Evolutionary conservation across 2,797 vertebrate species (phyloP), one percentile per base, ranked within the genome.

Genomic region (Acomys russatus): DNA sequence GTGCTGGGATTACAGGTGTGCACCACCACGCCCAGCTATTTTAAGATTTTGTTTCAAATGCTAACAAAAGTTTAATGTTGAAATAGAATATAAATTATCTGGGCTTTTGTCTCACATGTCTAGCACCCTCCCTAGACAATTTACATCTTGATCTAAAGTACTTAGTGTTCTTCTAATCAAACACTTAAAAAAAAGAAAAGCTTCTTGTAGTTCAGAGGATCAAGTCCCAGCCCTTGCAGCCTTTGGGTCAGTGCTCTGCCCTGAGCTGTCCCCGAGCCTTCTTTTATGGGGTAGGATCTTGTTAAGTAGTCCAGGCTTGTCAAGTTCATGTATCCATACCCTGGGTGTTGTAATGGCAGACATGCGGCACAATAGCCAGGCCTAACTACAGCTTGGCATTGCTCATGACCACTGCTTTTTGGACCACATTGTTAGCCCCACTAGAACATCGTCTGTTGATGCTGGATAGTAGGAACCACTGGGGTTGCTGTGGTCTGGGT

Each of bases 61-160:
- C 49, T 87, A 88, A 92, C 6, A 82, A 79, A 85, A 1, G 4
- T 17, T 86, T 92, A 4, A 28, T 61, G 78, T 38, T 92, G 20
- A 95, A 92, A 91, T 79, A 87, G 35, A 79, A 95, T 89, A 74
- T 70, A 89, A 92, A 33, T 74, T 15, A 56, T 82, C 15, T 59
- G 68, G 23, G 12, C 30, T 83, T 91, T 93, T 84, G 76, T 3
- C 38, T 93, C 35, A 74, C 51, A 79, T 56, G 14, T 80, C 77
- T 5, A n/a, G 5, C 1, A n/a, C 9, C 6, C 4, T 77, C 18
- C 3, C 14, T 82, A 10, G 25, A 66, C 22, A 44, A 61, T 35
- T 25, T 61, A 68, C 2, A 88, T 77, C 38, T 68, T 90, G 51
- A 78, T 90, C 33, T 10, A 73, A 95, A 95, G 82, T 66, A 64